Conservation (phyloP, 2,113 vertebrate species). For the Gymnogyps californianus region DNA sequence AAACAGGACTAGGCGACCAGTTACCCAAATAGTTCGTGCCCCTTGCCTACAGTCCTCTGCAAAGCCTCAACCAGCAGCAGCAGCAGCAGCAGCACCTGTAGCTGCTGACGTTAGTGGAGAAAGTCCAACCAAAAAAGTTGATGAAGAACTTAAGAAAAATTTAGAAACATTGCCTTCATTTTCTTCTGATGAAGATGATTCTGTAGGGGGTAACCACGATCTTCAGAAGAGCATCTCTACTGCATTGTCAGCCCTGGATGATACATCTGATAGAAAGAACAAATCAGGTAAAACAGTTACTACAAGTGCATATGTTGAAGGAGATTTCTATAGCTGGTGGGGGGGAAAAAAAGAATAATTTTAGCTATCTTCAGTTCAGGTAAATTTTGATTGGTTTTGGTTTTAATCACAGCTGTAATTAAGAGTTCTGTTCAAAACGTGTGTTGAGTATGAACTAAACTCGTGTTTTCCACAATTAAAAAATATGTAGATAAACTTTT, state of each 20-base stretch:
- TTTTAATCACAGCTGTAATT: neutral
- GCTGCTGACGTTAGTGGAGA: constrained; percentile 69
- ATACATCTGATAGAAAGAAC: constrained; percentile 84
- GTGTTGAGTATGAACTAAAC: neutral
- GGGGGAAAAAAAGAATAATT: neutral
- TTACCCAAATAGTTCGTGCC: constrained; percentile 74
- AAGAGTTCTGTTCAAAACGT: neutral
- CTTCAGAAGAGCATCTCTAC: constrained; percentile 89
- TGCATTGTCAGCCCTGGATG: constrained; percentile 84
- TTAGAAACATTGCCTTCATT: constrained; percentile 89
- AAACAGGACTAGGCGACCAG: constrained; percentile 84
- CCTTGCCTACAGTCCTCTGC: constrained; percentile 73
- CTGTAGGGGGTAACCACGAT: constrained; percentile 86
- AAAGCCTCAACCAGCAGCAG: constrained; percentile 69
- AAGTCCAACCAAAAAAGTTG: constrained; percentile 81
- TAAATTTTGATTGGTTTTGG: neutral
- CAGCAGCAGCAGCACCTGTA: constrained; percentile 33
- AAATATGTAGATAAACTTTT: neutral
- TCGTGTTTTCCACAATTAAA: neutral
- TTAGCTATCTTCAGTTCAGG: neutral
- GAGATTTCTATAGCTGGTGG: neutral
- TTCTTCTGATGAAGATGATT: constrained; percentile 96
- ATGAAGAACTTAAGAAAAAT: constrained; percentile 89
- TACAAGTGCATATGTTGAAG: neutral
- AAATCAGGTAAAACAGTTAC: constrained; percentile 80